Evolutionary conservation across 2,888 invertebrate genomes (phyloP), one percentile per base, ranked within the genome.

Genomic region (Drosophila gaucha): DNA sequence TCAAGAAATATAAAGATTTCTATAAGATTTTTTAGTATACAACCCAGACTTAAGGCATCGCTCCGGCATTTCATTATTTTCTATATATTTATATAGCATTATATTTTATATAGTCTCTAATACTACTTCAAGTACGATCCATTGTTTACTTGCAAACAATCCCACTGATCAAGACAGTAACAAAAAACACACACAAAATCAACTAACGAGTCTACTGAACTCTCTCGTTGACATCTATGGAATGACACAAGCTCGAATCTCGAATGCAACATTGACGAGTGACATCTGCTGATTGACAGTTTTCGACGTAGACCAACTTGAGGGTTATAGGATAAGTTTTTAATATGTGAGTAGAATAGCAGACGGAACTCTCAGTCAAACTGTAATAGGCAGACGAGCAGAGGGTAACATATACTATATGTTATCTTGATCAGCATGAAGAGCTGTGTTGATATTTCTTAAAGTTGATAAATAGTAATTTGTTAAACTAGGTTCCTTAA

Each of bases 201-300:
- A 62, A 35, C 71, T 65, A 70, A 70, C 60, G 62, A 72, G 67
- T 55, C 60, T 36, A 58, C 43, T 56, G 62, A 58, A 68, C 62
- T 63, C 58, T 54, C 39, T 31, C n/a, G 46, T 12, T 59, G 63
- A 59, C 58, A 59, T 64, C 64, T 55, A 24, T 73, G 62, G 52
- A 56, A 59, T 74, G 78, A 54, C 74, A 74, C 67, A 49, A 69
- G 66, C 69, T 41, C 41, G 41, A 41, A 67, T 64, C 69, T 64
- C 74, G 70, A 70, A 74, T 74, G 74, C 78, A 44, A 70, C 78
- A 70, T 70, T 71, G 76, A 67, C 78, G 64, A 78, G 64, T 78
- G 78, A 77, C 76, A 77, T 74, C 47, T 50, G 56, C 67, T 77
- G 76, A 77, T 78, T 77, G 76, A 74, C 76, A 77, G 69, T 65